Conservation (phyloP, 2,113 vertebrate genomes). For the Lepisosteus osseus region DNA sequence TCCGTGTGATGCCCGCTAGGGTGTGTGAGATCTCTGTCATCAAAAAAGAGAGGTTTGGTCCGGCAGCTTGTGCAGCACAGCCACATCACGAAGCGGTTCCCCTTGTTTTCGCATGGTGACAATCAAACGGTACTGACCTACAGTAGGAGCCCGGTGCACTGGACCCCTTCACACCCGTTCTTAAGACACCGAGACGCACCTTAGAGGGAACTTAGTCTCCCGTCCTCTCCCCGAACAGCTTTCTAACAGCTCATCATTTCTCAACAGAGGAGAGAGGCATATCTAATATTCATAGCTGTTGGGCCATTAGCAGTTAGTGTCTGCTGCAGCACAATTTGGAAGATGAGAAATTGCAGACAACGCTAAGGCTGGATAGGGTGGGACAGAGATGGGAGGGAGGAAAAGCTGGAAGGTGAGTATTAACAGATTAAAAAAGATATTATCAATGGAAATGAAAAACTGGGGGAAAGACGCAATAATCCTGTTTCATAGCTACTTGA, state of each 20-base stretch:
- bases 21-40: too few relatives aligned
- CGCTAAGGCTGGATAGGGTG: neutral
- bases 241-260: constrained; percentile 49
- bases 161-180: neutral
- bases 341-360: constrained; percentile 3
- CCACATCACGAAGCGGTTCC: neutral
- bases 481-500: neutral
- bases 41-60: too few relatives aligned
- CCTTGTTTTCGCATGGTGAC: neutral
- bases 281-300: constrained; percentile 72
- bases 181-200: neutral
- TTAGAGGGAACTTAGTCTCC: constrained; percentile 31
- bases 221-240: constrained; percentile 34
- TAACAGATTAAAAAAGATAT: neutral
- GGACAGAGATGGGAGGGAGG: neutral
- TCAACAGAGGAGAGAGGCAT: constrained; percentile 56
- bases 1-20: too few relatives aligned
- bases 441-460: neutral
- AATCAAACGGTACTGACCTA: too few relatives aligned
- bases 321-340: constrained; percentile 30
- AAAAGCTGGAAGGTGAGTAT: neutral
- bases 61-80: too few relatives aligned
- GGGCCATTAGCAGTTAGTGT: constrained; percentile 62
- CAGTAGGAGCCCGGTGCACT: neutral
- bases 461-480: neutral